Percentiles rank a stretch among this genome's conserved stretches.
Evolutionary conservation across 2,797 vertebrate species (phyloP).

Genomic region (Vespertilio murinus): DNA sequence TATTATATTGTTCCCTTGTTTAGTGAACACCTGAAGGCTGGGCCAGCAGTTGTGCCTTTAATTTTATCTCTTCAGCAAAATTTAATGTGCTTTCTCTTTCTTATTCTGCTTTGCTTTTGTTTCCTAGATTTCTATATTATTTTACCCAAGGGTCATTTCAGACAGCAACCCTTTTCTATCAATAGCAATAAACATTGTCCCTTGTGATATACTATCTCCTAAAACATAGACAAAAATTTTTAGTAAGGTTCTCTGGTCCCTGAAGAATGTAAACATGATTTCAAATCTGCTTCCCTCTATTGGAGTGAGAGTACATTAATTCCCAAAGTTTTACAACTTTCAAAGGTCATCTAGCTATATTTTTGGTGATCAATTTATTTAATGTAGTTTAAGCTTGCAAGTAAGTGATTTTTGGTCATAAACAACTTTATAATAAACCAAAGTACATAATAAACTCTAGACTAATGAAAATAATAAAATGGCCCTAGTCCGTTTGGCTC

Average conservation of each 20-base stretch:
- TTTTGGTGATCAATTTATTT: neutral
- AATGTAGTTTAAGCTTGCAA: constrained; percentile 4
- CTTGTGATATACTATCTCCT: neutral
- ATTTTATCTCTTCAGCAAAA: neutral
- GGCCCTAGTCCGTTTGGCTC: too few species aligned
- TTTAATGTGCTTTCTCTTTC: neutral
- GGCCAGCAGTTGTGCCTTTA: neutral
- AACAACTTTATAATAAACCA: neutral
- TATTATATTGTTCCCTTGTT: neutral
- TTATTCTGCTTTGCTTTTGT: neutral
- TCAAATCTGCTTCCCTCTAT: neutral
- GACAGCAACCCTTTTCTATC: neutral
- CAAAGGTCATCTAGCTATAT: neutral
- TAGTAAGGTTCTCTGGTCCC: neutral
- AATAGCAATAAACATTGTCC: constrained; percentile 1
- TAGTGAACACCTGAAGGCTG: neutral
- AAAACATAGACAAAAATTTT: neutral
- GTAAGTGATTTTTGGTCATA: constrained; percentile 33
- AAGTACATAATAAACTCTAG: neutral
- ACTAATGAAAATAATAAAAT: constrained; percentile 45
- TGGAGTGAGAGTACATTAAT: neutral
- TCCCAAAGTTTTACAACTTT: constrained; percentile 23
- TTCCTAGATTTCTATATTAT: neutral
- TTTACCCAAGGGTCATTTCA: neutral
- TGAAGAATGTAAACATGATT: constrained; percentile 2